Conservation (phyloP, 2,888 invertebrate genomes). For the Meteorus colon region DNA sequence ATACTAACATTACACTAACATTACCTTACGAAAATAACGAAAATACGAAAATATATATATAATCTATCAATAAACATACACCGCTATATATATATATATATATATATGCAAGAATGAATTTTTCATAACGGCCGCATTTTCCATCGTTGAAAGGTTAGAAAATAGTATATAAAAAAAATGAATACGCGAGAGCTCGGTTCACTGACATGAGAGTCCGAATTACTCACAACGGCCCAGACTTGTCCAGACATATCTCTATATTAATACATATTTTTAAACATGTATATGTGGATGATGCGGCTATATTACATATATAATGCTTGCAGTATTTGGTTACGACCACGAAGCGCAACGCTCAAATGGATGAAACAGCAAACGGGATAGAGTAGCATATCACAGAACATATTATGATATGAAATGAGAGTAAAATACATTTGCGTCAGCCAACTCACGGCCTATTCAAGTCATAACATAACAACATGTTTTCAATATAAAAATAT, state of each 20-base stretch:
- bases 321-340: conserved; percentile 55
- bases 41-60: too few species aligned
- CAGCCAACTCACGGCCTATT: conserved; percentile 11
- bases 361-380: conserved; percentile 50
- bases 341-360: conserved; percentile 58
- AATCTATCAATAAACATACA: too few species aligned
- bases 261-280: neutral
- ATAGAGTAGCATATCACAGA: conserved; percentile 42
- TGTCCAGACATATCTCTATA: neutral
- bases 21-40: too few species aligned
- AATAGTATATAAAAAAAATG: neutral
- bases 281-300: neutral
- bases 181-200: neutral
- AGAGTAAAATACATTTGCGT: neutral
- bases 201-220: neutral
- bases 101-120: neutral
- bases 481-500: neutral
- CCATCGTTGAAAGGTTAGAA: neutral
- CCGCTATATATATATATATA: neutral
- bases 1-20: neutral
- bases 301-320: conserved; percentile 40
- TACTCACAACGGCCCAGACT: neutral
- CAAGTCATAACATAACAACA: neutral
- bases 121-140: neutral
- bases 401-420: conserved; percentile 41